Evolutionary conservation across 1,140 invertebrate species (phyloP), one percentile per base, ranked within the genome.

Genomic region (Neodiprion lecontei): DNA sequence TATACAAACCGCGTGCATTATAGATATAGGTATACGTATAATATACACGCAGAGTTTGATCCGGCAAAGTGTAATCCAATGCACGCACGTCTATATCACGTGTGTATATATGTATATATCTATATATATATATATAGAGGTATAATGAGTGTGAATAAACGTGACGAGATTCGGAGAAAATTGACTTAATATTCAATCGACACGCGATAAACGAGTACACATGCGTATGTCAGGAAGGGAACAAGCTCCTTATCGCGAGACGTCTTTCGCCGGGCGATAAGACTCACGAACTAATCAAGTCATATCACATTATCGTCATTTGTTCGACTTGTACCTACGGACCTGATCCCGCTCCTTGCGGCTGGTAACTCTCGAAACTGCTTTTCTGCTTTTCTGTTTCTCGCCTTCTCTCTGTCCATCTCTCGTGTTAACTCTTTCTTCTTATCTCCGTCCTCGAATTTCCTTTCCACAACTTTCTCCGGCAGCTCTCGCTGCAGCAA

Each of bases 251-350:
- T 79, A 79, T 83, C 82, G 77, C 74, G 49, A 67, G 74, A 72
- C 74, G 74, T 76, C 81, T 78, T 65, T 73, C n/a, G 49, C 47
- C 69, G 48, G n/a, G 23, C 75, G 81, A 85, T 84, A 84, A 85
- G 80, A 72, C 77, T 82, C 77, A 79, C 83, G 78, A 79, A 83
- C 84, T 84, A 86, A 85, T 86, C 81, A 85, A 79, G 76, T 77
- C 47, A 71, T 65, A 47, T 61, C 12, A 74, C 49, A 8, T 23
- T 47, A 69, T 12, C 40, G 67, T 69, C 67, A 47, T 69, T 69
- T 69, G 21, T 69, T 69, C 67, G 21, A 12, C 40, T 69, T 69
- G 17, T 69, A 23, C 9, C 21, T 21, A 14, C 61, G 61, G 14
- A 10, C 67, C 17, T 69, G 7, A 23, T 21, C 12, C 12, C 61